A percentile compares a stretch with the other conserved stretches of the same genome.
phyloP scores from a whole-genome alignment of 2,888 invertebrate species.

The Lepeophtheirus nordmannii region DNA sequence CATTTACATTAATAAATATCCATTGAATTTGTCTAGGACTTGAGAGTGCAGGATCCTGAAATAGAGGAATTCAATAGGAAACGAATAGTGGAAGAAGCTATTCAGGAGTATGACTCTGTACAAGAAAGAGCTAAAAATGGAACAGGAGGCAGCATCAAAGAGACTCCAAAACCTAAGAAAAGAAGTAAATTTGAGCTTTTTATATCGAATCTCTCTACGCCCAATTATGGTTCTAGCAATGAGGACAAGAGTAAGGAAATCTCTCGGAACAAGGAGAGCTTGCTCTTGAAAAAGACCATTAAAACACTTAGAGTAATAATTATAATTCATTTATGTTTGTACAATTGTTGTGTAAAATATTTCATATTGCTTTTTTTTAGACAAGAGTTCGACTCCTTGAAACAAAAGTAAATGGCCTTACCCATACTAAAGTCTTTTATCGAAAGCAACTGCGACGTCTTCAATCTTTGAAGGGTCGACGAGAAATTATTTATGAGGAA shows the following conservation, averaged over 20 bases:
- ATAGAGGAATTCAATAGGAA: not conserved
- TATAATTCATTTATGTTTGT: not conserved
- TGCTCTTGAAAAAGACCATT: not conserved
- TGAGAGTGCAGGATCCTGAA: not conserved
- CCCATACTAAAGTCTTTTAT: not conserved
- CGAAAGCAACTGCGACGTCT: not conserved
- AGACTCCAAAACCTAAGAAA: not conserved
- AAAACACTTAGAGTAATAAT: not conserved
- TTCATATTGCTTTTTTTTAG: not conserved
- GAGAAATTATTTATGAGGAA: not conserved
- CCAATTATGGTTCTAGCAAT: not conserved
- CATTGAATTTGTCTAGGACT: not conserved
- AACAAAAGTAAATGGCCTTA: not conserved
- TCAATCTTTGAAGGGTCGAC: not conserved
- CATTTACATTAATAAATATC: too few species aligned
- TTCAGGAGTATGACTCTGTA: not conserved
- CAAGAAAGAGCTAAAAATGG: not conserved
- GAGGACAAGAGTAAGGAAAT: not conserved
- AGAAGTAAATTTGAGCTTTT: constrained; percentile 1
- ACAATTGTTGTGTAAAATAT: not conserved
- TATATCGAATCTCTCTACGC: not conserved
- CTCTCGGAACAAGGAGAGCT: not conserved
- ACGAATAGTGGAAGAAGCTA: not conserved
- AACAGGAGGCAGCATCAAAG: not conserved
- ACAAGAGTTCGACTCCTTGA: not conserved